Base-by-base conservation (phyloP, 2,888 invertebrate species). In the Hesperia comma region DNA sequence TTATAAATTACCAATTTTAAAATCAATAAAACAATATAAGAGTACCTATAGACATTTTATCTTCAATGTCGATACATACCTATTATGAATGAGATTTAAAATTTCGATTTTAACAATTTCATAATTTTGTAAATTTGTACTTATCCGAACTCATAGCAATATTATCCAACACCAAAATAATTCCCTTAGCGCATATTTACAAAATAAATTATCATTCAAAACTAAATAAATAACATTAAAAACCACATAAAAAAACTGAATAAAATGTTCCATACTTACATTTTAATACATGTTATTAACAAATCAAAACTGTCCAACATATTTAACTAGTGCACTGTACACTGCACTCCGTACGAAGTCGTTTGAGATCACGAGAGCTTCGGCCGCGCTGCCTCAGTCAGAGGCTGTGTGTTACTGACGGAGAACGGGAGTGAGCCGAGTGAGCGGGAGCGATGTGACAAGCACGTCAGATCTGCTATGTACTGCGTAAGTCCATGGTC, bases 361-460 rank as follows among this genome's bases (percentile, higher is more conserved):
- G 68, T 19, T 43, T 63, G n/a, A 3, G 37, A 1, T 37, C 37
- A 37, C 26, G 37, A n/a, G 14, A 43, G 15, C 5, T 40, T n/a
- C 68, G 68, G 69, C 79, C 81, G 79, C 81, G 84, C 75, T 79
- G 69, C 79, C 86, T 72, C 83, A 68, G 61, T 83, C 76, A 87
- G 88, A 89, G 86, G 87, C 91, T 90, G 91, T 79, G 82, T 86
- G 82, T 79, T 85, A 91, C 91, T 91, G 90, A 87, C 69, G 77
- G 74, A 77, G 71, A 71, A 70, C 75, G 77, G 75, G 77, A 77
- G 37, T 10, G 33, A 70, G 75, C 77, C 75, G 77, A 77, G 74
- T 71, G 69, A 81, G 77, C 80, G 84, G 82, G 84, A 82, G 79
- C 79, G 77, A 74, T 75, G 76, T 83, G 84, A 86, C 82, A 81